phyloP scores from a whole-genome alignment of 2,797 vertebrate genomes.

The Heterohyrax brucei region DNA sequence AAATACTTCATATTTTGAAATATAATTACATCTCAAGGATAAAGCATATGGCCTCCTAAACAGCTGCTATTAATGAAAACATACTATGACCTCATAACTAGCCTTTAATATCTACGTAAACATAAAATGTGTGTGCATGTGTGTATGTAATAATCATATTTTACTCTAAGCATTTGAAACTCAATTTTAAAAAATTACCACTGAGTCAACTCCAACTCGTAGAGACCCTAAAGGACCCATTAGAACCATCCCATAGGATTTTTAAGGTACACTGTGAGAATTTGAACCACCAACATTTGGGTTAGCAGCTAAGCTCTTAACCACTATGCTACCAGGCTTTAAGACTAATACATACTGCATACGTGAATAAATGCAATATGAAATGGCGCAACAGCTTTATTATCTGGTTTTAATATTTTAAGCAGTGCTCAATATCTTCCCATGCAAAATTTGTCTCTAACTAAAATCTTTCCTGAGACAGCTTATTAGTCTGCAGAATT shows the following conservation, averaged over 20 bases:
- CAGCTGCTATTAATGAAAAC: neutral
- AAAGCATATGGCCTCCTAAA: neutral
- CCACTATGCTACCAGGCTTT: neutral
- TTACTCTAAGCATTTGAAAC: neutral
- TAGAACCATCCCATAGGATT: too few species aligned
- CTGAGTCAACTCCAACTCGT: too few species aligned
- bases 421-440: neutral
- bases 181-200: neutral
- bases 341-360: neutral
- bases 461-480: neutral
- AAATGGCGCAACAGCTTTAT: neutral
- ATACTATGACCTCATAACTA: neutral
- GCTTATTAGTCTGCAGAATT: neutral
- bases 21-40: neutral
- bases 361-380: neutral
- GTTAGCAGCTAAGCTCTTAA: too few species aligned
- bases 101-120: neutral
- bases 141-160: neutral
- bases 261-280: too few species aligned
- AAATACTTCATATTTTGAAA: neutral
- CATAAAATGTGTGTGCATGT: neutral
- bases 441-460: neutral
- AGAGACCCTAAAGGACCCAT: too few species aligned
- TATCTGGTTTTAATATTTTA: slow-evolving; percentile 16
- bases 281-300: too few species aligned